These are phyloP conservation scores for Artibeus jamaicensis DNA, from an alignment of 2,797 vertebrate genomes.

Conservation along the genomic window DNA sequence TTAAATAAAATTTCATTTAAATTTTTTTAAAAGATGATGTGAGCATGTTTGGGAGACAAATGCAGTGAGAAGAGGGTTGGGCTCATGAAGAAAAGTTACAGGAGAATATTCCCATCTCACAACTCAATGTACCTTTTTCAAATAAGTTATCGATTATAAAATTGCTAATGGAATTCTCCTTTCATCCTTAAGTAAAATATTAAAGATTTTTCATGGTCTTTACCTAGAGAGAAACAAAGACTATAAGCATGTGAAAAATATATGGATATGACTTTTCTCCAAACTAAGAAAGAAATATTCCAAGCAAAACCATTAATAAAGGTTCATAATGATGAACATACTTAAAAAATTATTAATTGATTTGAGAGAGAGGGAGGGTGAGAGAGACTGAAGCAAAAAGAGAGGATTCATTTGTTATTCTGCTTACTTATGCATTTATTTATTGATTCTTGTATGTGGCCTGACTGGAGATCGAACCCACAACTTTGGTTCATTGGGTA, in stretches of 20 bases:
- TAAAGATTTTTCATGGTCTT: background rate
- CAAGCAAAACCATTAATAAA: background rate
- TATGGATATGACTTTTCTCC: background rate
- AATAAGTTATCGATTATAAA: background rate
- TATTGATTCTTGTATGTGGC: background rate
- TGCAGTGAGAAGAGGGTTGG: background rate
- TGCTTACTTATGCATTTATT: background rate
- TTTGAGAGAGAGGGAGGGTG: background rate
- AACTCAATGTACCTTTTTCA: background rate
- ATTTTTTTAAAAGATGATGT: background rate
- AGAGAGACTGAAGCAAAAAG: no score
- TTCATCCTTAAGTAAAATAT: constrained; percentile 62
- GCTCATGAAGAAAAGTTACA: background rate
- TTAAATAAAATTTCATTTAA: background rate
- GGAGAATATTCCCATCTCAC: background rate
- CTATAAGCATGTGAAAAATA: background rate
- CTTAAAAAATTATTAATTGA: background rate
- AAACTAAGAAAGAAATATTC: background rate
- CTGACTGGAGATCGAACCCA: no score
- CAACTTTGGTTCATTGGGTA: background rate
- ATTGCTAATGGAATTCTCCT: constrained; percentile 50
- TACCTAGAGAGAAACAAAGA: background rate
- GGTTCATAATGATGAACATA: background rate
- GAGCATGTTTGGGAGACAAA: background rate
- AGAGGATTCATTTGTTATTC: background rate